Evolutionary conservation across 2,113 vertebrate genomes (phyloP).

Genomic region (Ammospiza caudacuta): DNA sequence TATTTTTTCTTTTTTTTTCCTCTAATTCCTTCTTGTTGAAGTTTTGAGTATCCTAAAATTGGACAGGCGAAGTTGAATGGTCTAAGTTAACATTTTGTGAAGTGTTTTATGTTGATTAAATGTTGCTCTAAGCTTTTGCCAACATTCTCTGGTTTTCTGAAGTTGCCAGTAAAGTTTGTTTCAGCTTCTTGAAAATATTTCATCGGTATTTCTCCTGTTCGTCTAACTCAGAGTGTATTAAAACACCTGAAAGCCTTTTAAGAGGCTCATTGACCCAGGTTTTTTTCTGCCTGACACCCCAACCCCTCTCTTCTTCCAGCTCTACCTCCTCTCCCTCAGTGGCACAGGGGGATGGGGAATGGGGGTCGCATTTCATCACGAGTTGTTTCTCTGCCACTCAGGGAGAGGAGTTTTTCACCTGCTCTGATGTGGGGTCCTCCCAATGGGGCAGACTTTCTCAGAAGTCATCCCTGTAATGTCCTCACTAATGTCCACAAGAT

Average conservation of each 20-base stretch:
- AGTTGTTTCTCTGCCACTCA: background rate
- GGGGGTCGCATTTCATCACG: background rate
- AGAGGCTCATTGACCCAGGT: background rate
- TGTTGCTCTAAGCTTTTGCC: background rate
- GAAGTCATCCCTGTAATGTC: background rate
- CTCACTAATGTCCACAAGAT: background rate
- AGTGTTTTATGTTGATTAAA: background rate
- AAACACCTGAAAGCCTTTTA: background rate
- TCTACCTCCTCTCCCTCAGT: background rate
- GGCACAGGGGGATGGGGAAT: background rate
- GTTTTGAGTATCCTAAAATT: background rate
- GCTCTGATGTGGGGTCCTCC: fast-evolving
- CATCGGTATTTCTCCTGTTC: background rate
- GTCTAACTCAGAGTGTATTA: background rate
- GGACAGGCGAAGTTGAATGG: background rate
- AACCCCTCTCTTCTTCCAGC: background rate
- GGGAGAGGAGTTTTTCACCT: background rate
- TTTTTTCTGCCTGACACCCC: background rate
- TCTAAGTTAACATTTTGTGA: background rate
- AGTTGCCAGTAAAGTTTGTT: background rate
- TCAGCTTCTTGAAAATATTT: background rate
- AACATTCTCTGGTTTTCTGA: background rate
- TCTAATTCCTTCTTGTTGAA: background rate
- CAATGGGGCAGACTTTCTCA: background rate
- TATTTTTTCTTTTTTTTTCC: background rate